Conservation (phyloP, 2,888 invertebrate genomes). For the Pyrochroa serraticornis region DNA sequence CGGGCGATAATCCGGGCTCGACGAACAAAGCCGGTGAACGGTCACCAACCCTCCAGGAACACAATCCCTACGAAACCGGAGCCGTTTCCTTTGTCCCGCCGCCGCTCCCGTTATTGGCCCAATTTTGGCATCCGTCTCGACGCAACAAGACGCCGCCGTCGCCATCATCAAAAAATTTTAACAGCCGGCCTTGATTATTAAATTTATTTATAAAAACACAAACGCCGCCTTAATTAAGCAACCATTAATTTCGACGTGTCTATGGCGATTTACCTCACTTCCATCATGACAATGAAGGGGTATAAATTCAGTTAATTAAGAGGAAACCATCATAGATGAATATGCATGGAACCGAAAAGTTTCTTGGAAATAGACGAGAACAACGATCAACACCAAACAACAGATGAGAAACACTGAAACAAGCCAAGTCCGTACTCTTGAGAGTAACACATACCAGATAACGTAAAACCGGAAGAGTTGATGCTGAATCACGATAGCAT, state of each 20-base stretch:
- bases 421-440: no score
- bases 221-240: no score
- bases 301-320: conserved; percentile 20
- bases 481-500: no score
- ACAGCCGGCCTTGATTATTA: no score
- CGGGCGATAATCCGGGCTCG: conserved; percentile 41
- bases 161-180: no score
- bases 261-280: no score
- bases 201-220: no score
- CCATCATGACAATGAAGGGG: conserved; percentile 3
- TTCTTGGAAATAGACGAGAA: conserved; percentile 13
- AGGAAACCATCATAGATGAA: conserved; percentile 10
- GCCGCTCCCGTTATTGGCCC: conserved; percentile 25
- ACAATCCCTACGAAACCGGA: conserved; percentile 44
- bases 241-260: no score
- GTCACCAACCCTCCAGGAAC: conserved; percentile 39
- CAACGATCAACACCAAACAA: background rate
- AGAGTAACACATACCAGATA: no score
- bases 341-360: conserved; percentile 19
- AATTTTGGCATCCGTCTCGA: background rate
- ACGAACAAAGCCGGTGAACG: conserved; percentile 41
- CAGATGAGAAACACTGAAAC: no score
- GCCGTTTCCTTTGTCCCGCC: conserved; percentile 43
- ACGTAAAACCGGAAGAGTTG: no score
- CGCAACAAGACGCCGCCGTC: no score